Base-by-base conservation (phyloP, 2,797 vertebrate genomes). In the Nasua narica region DNA sequence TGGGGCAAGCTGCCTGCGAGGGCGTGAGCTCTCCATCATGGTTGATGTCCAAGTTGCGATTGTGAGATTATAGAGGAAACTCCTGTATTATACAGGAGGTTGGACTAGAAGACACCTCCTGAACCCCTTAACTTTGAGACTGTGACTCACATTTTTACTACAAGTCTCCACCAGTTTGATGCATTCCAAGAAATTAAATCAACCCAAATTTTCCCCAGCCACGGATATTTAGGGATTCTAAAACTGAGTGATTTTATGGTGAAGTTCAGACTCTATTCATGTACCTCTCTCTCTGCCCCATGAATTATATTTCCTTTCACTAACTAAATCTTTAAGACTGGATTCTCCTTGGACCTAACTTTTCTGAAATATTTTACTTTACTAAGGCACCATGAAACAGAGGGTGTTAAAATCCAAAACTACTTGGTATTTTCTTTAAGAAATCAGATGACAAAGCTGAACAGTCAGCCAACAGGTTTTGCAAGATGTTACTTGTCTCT, bases 381-480 rank as follows among this genome's bases (percentile, higher is more conserved):
- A 69, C 32, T 37, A 86, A 93, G 50, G 76, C 58, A 91, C 12
- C 60, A 52, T 65, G 77, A 92, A 91, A 90, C 21, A 85, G 58
- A 94, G 52, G 43, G 48, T 96, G 52, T 95, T 95, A 96, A 82
- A 95, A 96, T 90, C 82, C 70, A 95, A 90, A 92, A 89, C 65
- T 67, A 94, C 27, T 77, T 96, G 67, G 0, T 62, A 85, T 94
- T 67, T 90, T 76, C 70, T 14, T 91, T 97, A 90, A 86, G 93
- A 93, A 93, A 96, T 93, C 8, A 65, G 88, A 90, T 94, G 69
- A 93, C 72, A 92, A 84, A 94, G 67, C 29, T 62, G 11, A 93
- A 82, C 11, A 79, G 69, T 60, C 32, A 76, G 69, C 67, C 32
- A 76, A 67, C 48, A 84, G 35, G n/a, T 81, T 98, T 96, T 96